Evolutionary conservation across 2,888 invertebrate genomes (phyloP), one percentile per base, ranked within the genome.

Genomic region (Gnatocerus cornutus): DNA sequence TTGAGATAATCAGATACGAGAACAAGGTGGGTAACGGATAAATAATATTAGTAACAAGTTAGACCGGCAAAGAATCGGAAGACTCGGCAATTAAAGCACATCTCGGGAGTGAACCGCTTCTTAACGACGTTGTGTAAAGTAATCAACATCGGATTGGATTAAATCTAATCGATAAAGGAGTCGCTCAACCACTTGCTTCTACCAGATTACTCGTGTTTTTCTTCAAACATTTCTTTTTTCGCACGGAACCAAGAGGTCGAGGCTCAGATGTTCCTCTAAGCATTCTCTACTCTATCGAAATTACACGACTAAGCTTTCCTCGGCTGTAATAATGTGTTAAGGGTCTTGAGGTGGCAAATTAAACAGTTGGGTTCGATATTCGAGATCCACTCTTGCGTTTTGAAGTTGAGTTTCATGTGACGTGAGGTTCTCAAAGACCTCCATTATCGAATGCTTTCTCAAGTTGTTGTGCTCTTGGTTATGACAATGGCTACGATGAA

Each of bases 111-210:
- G 12, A 43, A 59, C 21, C 58, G 46, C 56, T 65, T 12, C 56
- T 58, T 66, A 66, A 66, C 66, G 56, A 63, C 56, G 58, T 65
- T 66, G 59, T 62, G 61, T 66, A 56, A 63, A 64, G 63, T 55
- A 66, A 65, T 73, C 71, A 73, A 66, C 68, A 63, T 59, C 52
- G 69, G 73, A 73, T 73, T 71, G 69, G 69, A 73, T 73, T 71
- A 73, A 71, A 69, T 66, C 67, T 66, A 73, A 71, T 71, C 73
- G 73, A 73, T 73, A 65, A 62, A 69, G 58, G 59, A 69, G 64
- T 68, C 61, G 56, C 56, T 58, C 39, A 64, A 71, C 69, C 67
- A 62, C 66, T 71, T 73, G 61, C 69, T 64, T 14, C 63, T 27
- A 61, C 41, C 67, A 61, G 67, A 67, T 67, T 61, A 68, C 63